Conservation (phyloP, 2,888 invertebrate genomes). For the Galerucella nymphaeae region DNA sequence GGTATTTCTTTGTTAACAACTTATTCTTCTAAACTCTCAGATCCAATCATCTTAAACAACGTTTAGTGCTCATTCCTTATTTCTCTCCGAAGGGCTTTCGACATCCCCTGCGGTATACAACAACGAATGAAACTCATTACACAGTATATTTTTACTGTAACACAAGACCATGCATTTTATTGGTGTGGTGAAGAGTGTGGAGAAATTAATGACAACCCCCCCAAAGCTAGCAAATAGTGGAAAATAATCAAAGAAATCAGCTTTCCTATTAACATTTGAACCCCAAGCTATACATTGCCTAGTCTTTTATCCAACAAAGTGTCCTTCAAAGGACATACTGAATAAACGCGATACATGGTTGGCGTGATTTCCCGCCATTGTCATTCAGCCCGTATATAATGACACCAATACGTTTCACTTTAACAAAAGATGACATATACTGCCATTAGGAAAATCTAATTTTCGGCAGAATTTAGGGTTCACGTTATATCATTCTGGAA, state of each 20-base stretch:
- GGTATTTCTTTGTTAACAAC: background rate
- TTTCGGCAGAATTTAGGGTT: slow-evolving; percentile 54
- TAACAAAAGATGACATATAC: slow-evolving; percentile 60
- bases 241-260: no score
- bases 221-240: no score
- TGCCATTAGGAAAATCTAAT: slow-evolving; percentile 59
- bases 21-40: slow-evolving; percentile 43
- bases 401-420: slow-evolving; percentile 59
- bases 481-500: slow-evolving; percentile 57
- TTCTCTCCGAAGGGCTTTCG: slow-evolving; percentile 36
- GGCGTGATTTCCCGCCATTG: slow-evolving; percentile 34
- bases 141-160: background rate
- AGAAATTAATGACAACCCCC: background rate
- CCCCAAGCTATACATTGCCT: slow-evolving; percentile 43
- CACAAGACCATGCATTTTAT: slow-evolving; percentile 1
- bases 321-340: slow-evolving; percentile 47
- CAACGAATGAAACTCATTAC: slow-evolving; percentile 8
- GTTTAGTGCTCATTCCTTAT: slow-evolving; percentile 51
- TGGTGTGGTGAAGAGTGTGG: background rate
- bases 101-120: slow-evolving; percentile 11
- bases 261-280: slow-evolving; percentile 43
- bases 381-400: slow-evolving; percentile 55
- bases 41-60: slow-evolving; percentile 56
- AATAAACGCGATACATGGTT: slow-evolving; percentile 45
- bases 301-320: slow-evolving; percentile 42